These are phyloP conservation scores for Orthosia gracilis DNA, from an alignment of 2,888 invertebrate species.

Conservation along the genomic window DNA sequence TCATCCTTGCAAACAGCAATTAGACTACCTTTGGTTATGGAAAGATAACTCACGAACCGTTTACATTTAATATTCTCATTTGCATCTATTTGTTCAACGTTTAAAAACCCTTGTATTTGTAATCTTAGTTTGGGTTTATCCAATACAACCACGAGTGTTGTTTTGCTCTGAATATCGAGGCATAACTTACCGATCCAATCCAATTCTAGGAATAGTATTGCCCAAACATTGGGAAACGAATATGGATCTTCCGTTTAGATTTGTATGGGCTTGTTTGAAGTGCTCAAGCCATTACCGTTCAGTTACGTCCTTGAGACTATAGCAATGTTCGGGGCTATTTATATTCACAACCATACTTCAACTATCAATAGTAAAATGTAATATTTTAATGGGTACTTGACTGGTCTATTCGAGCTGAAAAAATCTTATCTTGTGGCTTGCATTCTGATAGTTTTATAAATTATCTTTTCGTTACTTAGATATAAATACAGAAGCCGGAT, in stretches of 20 bases:
- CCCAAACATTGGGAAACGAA: constrained; percentile 60
- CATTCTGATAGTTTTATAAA: constrained; percentile 6
- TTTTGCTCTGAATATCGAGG: constrained; percentile 36
- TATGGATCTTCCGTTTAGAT: constrained; percentile 64
- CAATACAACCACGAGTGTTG: constrained; percentile 7
- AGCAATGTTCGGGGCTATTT: constrained; percentile 63
- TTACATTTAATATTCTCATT: constrained; percentile 12
- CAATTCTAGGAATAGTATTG: constrained; percentile 59
- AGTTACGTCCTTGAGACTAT: constrained; percentile 67
- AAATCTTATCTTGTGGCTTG: constrained; percentile 25
- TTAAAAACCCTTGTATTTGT: constrained; percentile 18
- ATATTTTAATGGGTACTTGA: constrained; percentile 57
- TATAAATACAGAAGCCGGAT: constrained; percentile 1
- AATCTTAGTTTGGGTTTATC: constrained; percentile 17
- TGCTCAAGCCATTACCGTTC: constrained; percentile 62
- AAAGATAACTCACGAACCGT: constrained; percentile 23
- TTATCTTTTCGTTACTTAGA: not conserved
- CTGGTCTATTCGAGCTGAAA: constrained; percentile 36
- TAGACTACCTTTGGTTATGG: constrained; percentile 20
- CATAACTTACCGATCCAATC: constrained; percentile 37
- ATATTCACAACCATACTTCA: constrained; percentile 66
- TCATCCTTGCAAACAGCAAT: constrained; percentile 29
- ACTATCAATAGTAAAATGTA: constrained; percentile 60
- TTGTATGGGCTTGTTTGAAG: constrained; percentile 68
- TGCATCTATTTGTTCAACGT: constrained; percentile 11